phyloP scores from a whole-genome alignment of 2,113 vertebrate species.

The Nibea albiflora region DNA sequence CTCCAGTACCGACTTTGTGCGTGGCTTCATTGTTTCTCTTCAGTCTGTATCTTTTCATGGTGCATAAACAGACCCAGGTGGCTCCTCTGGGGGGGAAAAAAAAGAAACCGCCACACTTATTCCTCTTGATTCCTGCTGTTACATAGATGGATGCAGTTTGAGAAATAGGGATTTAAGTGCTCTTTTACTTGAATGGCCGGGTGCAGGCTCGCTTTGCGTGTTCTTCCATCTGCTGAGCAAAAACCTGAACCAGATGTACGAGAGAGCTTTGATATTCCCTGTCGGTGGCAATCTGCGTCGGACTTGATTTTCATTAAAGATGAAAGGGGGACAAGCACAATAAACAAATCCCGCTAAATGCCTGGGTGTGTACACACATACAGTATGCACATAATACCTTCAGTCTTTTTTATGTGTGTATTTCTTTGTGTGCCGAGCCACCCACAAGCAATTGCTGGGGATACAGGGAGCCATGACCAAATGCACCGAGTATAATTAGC shows the following conservation, averaged over 20 bases:
- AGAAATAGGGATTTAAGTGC: not conserved
- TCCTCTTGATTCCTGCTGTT: slow-evolving; percentile 32
- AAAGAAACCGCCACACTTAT: not conserved
- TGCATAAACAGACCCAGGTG: not conserved
- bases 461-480: slow-evolving; percentile 2
- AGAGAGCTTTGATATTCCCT: slow-evolving; percentile 34
- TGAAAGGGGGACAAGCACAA: slow-evolving; percentile 35
- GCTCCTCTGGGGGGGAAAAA: not conserved
- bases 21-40: slow-evolving; percentile 20
- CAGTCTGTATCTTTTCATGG: not conserved
- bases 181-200: not conserved
- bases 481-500: slow-evolving; percentile 32
- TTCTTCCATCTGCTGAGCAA: slow-evolving; percentile 40
- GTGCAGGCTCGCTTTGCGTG: slow-evolving; percentile 28
- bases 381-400: slow-evolving; percentile 9
- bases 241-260: slow-evolving; percentile 23
- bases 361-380: not conserved
- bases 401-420: not conserved
- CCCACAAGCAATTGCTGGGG: slow-evolving; percentile 15
- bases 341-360: slow-evolving; percentile 23
- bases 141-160: not conserved
- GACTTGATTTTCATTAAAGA: slow-evolving; percentile 33
- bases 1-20: slow-evolving; percentile 4
- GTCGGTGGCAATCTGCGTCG: slow-evolving; percentile 20
- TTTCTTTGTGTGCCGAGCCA: not conserved